Base-by-base conservation (phyloP, 2,888 invertebrate species). In the Lasiommata megera region DNA sequence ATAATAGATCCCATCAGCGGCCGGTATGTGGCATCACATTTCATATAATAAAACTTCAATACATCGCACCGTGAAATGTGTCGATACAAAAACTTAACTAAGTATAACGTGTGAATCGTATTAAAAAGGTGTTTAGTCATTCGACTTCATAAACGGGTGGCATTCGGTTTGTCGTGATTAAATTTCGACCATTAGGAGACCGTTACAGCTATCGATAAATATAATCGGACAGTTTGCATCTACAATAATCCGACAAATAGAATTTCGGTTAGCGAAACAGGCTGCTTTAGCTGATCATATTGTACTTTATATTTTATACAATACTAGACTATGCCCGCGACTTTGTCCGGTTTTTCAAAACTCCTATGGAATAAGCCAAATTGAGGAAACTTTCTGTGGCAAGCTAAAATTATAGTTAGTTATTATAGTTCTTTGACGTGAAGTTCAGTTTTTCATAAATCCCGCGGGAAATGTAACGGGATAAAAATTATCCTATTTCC, bases 101-200 rank as follows among this genome's bases (percentile, higher is more conserved):
- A 86, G 84, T 88, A 90, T 89, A 89, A 90, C 90, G 89, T 90
- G 90, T 90, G 90, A 90, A 90, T 88, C 88, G 88, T 89, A 90
- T 90, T 88, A 90, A 89, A 90, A 90, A 88, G 78, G 71, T 90
- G 90, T 89, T 85, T 78, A 90, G 90, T 90, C 90, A 90, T 88
- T 80, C 86, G 79, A 73, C 82, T 87, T 88, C 88, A 89, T 88
- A 88, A 90, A 88, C 88, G 88, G 84, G 84, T 90, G 82, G 85
- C 88, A 88, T 89, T 90, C 89, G 86, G 61, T 85, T 88, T 88
- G 86, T 88, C 81, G 87, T 89, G 89, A 90, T 90, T 89, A 89
- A 88, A 90, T 88, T 88, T 87, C 77, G 79, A 82, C 88, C 81
- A 88, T 88, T 87, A 86, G 80, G 72, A 80, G 79, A 80, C 88